A percentile compares a stretch with the other conserved stretches of the same genome.
phyloP scores from a whole-genome alignment of 2,888 invertebrate species.

The Polydrusus tereticollis region DNA sequence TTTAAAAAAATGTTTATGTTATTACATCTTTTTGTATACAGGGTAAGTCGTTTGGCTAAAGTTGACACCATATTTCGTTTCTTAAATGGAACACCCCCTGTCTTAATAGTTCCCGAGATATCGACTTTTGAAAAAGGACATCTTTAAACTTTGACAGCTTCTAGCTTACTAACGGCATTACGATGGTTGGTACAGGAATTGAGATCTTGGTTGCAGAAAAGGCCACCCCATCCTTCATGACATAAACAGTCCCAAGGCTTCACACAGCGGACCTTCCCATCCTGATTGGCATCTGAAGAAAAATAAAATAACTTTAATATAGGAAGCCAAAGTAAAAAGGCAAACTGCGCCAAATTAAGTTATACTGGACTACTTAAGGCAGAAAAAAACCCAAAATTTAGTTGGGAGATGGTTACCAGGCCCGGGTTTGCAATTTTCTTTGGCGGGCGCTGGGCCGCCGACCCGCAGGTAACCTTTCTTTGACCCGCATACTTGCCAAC shows the following conservation, averaged over 20 bases:
- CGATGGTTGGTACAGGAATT: slow-evolving; percentile 98
- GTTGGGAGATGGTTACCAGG: slow-evolving; percentile 26
- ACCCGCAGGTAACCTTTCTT: slow-evolving; percentile 73
- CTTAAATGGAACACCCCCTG: too few relatives aligned
- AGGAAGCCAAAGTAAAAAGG: neutral
- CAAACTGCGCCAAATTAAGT: neutral
- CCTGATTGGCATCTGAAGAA: slow-evolving; percentile 89
- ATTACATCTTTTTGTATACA: too few relatives aligned
- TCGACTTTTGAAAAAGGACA: too few relatives aligned
- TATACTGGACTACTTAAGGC: neutral
- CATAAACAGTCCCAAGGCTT: slow-evolving; percentile 96
- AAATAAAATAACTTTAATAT: slow-evolving; percentile 54
- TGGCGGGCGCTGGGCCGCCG: slow-evolving; percentile 60
- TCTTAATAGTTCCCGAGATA: too few relatives aligned
- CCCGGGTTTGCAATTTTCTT: slow-evolving; percentile 48
- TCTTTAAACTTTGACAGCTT: too few relatives aligned
- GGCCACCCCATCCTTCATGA: slow-evolving; percentile 97
- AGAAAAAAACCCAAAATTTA: neutral
- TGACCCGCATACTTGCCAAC: slow-evolving; percentile 76
- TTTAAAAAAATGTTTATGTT: too few relatives aligned
- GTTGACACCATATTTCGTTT: too few relatives aligned
- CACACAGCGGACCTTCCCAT: slow-evolving; percentile 89
- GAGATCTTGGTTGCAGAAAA: slow-evolving; percentile 98
- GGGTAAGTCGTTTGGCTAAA: too few relatives aligned
- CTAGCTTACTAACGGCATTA: too few relatives aligned